phyloP scores from a whole-genome alignment of 2,888 invertebrate genomes.

The Noctua janthe region DNA sequence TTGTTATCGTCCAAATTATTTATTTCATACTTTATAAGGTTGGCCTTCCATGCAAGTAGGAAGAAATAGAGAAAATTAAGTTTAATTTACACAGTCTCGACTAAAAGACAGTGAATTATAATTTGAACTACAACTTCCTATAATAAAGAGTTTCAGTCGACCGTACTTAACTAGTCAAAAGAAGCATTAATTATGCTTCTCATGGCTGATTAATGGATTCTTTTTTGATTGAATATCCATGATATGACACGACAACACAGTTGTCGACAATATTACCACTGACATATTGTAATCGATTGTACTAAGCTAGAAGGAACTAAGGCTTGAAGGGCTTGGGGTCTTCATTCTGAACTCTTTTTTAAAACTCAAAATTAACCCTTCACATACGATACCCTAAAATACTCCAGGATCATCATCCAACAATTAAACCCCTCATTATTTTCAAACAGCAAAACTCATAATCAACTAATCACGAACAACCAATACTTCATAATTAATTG shows the following conservation, averaged over 20 bases:
- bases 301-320: no score
- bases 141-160: neutral
- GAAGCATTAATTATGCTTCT: no score
- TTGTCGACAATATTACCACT: neutral
- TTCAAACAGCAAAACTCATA: slow-evolving; percentile 23
- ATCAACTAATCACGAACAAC: slow-evolving; percentile 19
- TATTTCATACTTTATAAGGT: neutral
- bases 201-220: neutral
- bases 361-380: neutral
- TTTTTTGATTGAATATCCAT: neutral
- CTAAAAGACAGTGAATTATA: neutral
- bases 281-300: no score
- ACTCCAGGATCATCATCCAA: neutral
- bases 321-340: no score
- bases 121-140: neutral
- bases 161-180: neutral
- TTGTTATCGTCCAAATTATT: neutral
- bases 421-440: slow-evolving; percentile 12
- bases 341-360: neutral
- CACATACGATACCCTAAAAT: neutral
- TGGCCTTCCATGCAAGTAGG: no score
- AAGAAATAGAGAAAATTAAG: neutral
- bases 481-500: slow-evolving; percentile 54
- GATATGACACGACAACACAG: neutral
- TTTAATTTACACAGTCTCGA: neutral